Base-by-base conservation (phyloP, 1,140 invertebrate genomes). In the Drosophila kohkoa region DNA sequence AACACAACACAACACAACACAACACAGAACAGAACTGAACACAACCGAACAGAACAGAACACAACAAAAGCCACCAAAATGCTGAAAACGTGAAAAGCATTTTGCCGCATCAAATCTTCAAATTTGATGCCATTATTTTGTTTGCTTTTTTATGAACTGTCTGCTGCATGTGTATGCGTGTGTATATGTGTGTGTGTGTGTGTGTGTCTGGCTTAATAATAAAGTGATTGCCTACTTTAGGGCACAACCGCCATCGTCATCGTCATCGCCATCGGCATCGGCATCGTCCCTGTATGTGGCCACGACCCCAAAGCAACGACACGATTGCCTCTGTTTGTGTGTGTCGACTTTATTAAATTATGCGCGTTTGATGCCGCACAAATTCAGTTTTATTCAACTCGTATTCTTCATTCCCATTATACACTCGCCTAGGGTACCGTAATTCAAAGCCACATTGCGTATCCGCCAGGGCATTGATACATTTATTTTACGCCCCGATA, bases 61-160 rank as follows among this genome's bases (percentile, higher is more conserved):
- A 32, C 1, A 71, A 43, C 43, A 64, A 62, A 65, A 63, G 45
- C 45, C 52, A 49, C 54, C 52, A 43, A 67, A 73, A 74, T 63
- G 43, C 51, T 51, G 20, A 35, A 51, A 66, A 66, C 73, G 72
- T 83, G 72, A 83, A 88, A 76, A 75, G 80, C 79, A 66, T 76
- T 86, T 87, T 87, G 75, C 71, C 75, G 82, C 75, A 86, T 73
- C 71, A 76, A 88, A 87, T 88, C 77, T 79, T 87, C 70, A 87
- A 87, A 88, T 87, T 88, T 88, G 83, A 83, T 76, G 82, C 79
- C 66, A 88, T 81, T 82, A 79, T 63, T 66, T 68, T 72, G 55
- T 68, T 70, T 68, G 75, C 35, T 76, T 71, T 82, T 82, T 75
- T 85, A 77, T 85, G 62, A 79, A 49, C 69, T 30, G 38, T 68